Conservation (phyloP, 2,888 invertebrate species). For the Caradrina kadenii region DNA sequence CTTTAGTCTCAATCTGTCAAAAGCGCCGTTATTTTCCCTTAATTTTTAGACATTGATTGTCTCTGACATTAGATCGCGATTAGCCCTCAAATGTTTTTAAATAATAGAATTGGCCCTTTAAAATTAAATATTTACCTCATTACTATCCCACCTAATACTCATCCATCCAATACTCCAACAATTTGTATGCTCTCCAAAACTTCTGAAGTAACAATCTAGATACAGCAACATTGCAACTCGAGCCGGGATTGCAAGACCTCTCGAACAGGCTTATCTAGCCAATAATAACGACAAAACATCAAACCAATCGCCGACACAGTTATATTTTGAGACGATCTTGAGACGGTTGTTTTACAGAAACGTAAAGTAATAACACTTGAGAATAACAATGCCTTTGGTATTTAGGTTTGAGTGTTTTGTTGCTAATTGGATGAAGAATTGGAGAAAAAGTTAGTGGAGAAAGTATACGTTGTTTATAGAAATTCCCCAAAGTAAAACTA, state of each 20-base stretch:
- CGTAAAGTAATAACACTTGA: constrained; percentile 21
- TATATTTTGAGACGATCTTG: constrained; percentile 66
- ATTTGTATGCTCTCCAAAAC: constrained; percentile 45
- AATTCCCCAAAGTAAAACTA: no score
- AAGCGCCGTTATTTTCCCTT: no score
- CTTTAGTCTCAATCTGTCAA: no score
- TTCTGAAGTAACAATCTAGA: constrained; percentile 65
- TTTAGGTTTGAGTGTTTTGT: constrained; percentile 1
- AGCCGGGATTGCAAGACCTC: constrained; percentile 74
- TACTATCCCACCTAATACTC: neutral
- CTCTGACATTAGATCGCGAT: no score
- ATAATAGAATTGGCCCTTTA: no score
- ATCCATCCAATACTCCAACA: constrained; percentile 7
- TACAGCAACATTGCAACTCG: constrained; percentile 78
- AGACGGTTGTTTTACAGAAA: constrained; percentile 64
- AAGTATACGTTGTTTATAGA: constrained; percentile 8
- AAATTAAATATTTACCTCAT: no score
- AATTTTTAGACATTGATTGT: no score
- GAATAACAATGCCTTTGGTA: constrained; percentile 17
- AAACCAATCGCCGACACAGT: constrained; percentile 48
- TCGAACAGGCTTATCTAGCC: constrained; percentile 79
- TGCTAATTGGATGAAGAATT: constrained; percentile 8
- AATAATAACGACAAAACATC: constrained; percentile 79
- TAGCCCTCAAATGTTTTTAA: no score
- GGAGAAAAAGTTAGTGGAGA: neutral